Percentiles rank a stretch among this genome's conserved stretches.
Conservation (phyloP, 2,888 invertebrate genomes). For the Netelia inedita region DNA sequence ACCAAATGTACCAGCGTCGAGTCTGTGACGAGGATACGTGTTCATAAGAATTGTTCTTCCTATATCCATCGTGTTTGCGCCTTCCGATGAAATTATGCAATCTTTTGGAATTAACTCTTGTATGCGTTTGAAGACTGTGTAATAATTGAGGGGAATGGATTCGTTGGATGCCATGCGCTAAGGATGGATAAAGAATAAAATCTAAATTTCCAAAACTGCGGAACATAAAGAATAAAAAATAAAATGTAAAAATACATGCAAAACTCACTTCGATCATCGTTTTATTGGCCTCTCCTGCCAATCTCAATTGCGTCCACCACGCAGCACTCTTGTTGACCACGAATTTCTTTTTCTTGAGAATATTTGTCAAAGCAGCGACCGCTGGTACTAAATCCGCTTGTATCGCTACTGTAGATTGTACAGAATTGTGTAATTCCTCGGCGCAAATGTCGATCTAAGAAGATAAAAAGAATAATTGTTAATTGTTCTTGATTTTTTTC, state of each 20-base stretch:
- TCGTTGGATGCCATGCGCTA: conserved; percentile 90
- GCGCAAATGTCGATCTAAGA: conserved; percentile 92
- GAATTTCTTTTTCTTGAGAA: conserved; percentile 88
- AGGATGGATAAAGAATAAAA: conserved; percentile 65
- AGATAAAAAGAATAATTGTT: conserved; percentile 1
- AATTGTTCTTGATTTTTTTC: not conserved
- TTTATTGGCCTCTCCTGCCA: conserved; percentile 91
- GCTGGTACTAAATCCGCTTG: conserved; percentile 94
- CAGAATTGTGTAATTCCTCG: conserved; percentile 97
- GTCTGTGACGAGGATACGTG: conserved; percentile 92
- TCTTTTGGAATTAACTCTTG: conserved; percentile 92
- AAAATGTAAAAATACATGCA: not conserved
- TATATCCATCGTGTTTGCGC: conserved; percentile 99
- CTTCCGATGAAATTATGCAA: conserved; percentile 97
- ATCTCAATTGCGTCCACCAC: conserved; percentile 92
- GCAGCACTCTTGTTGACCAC: conserved; percentile 85
- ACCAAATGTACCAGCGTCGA: conserved; percentile 98
- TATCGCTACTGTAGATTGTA: conserved; percentile 92
- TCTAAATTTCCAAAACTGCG: conserved; percentile 2
- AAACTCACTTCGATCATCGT: conserved; percentile 88
- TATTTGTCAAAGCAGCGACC: conserved; percentile 88
- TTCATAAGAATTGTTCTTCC: conserved; percentile 96
- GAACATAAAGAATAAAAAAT: conserved; percentile 10
- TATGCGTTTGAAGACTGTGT: conserved; percentile 95
- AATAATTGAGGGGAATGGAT: conserved; percentile 95